Evolutionary conservation across 2,797 vertebrate species (phyloP).

Genomic region (Falco columbarius): DNA sequence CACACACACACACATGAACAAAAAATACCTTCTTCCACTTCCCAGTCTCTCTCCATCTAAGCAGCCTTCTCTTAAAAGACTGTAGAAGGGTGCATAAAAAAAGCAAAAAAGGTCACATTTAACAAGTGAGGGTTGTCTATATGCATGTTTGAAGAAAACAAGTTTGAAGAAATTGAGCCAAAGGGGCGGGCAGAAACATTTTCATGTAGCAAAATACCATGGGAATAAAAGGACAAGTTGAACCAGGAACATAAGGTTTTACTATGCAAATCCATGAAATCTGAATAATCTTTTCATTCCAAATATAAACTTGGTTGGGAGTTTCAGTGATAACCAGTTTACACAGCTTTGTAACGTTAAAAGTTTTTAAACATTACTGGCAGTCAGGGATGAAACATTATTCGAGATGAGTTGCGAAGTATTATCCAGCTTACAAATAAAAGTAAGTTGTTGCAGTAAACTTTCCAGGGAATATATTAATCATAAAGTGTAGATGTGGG

Average conservation of each 20-base stretch:
- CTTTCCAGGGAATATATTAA: background rate
- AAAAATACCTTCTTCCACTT: background rate
- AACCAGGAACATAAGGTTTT: background rate
- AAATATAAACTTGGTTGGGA: background rate
- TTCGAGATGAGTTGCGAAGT: background rate
- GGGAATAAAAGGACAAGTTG: background rate
- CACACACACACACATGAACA: background rate
- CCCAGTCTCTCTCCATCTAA: background rate
- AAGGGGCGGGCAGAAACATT: background rate
- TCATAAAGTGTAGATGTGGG: background rate
- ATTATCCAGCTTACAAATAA: background rate
- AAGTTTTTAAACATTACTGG: background rate
- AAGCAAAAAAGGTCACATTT: background rate
- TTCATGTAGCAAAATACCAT: background rate
- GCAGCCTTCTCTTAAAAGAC: background rate
- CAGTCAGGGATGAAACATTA: background rate
- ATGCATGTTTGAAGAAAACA: background rate
- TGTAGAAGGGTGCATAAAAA: background rate
- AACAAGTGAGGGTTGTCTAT: background rate
- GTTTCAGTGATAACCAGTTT: background rate
- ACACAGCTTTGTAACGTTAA: background rate
- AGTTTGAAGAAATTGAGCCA: background rate
- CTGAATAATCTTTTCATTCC: background rate
- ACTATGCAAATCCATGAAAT: background rate
- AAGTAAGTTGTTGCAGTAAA: background rate